Base-by-base conservation (phyloP, 35 echinoderm and acorn worm genomes). In the Strongylocentrotus purpuratus region DNA sequence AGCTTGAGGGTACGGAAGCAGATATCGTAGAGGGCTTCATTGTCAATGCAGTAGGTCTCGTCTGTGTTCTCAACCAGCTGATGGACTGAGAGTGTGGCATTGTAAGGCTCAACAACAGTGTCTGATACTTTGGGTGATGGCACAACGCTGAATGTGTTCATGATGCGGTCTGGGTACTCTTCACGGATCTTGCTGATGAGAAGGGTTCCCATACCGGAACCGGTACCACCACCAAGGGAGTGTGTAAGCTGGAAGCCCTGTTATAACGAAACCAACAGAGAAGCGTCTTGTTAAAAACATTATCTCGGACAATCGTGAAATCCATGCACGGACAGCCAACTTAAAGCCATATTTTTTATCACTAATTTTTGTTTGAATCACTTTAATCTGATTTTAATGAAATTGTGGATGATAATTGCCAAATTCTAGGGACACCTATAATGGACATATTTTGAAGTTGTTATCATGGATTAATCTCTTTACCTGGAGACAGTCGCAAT, bases 41-140 rank as follows among this genome's bases (percentile, higher is more conserved):
- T 98, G 96, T 98, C 97, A 91, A 98, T 98, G 90, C 97, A 98
- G 86, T 96, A 98, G 55, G 97, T 99, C 55, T 99, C 98, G 95
- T 99, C 98, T 95, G 98, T 99, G 90, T 99, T 99, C 94, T 99
- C 97, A 55, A 98, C 97, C n/a, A 98, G 96, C 78, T 98, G 98
- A 88, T 99, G 98, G 47, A 99, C 97, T 46, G 98, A 99, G 46
- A 99, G 96, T 15, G 98, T 99, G 28, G 98, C 98, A 89, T 99
- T 97, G 98, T 99, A 99, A 35, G 97, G 97, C 61, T 99, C 97
- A 46, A 99, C 97, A 58, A 99, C 97, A 89, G 97, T 99, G 89
- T 98, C 97, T 20, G 97, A 98, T 86, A 98, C 97, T 94, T 98
- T 98, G 85, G 97, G 97, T 92, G 97, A 98, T 92, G 97, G 97